Conservation (phyloP, 2,113 vertebrate species). For the Naja naja region DNA sequence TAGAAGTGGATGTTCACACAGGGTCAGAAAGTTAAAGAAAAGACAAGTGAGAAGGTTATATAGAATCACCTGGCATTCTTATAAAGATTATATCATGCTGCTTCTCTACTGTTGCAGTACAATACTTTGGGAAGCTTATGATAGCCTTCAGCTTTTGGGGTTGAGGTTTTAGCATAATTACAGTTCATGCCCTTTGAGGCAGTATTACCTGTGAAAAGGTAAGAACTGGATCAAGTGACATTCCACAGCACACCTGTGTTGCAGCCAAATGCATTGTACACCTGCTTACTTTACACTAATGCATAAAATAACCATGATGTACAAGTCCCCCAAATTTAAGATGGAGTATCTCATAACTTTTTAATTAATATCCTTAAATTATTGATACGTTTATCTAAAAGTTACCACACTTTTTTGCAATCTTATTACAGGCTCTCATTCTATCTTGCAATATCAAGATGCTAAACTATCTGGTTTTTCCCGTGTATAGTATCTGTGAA, state of each 20-base stretch:
- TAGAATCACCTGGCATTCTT: conserved; percentile 34
- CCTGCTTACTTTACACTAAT: conserved; percentile 63
- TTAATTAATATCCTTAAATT: conserved; percentile 58
- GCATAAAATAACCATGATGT: conserved; percentile 60
- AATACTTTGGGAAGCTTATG: conserved; percentile 43
- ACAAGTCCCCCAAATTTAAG: conserved; percentile 50
- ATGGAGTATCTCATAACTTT: conserved; percentile 48
- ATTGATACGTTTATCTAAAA: conserved; percentile 50
- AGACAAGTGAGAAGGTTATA: neutral
- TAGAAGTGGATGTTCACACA: conserved; percentile 26
- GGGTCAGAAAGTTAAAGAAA: neutral
- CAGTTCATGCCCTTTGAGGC: conserved; percentile 62
- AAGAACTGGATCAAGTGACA: conserved; percentile 68
- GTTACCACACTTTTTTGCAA: conserved; percentile 27
- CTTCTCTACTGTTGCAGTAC: conserved; percentile 25
- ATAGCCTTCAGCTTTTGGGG: conserved; percentile 51
- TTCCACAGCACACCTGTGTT: conserved; percentile 69
- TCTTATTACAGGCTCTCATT: neutral
- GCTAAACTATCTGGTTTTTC: conserved; percentile 23
- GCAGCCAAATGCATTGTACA: conserved; percentile 55
- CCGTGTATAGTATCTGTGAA: neutral
- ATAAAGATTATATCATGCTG: conserved; percentile 55
- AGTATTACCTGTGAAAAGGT: conserved; percentile 65
- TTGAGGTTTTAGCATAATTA: conserved; percentile 70
- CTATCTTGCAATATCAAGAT: neutral